Percentiles rank a stretch among this genome's conserved stretches.
phyloP scores from a whole-genome alignment of 2,113 vertebrate species.

The Ailuropoda melanoleuca region DNA sequence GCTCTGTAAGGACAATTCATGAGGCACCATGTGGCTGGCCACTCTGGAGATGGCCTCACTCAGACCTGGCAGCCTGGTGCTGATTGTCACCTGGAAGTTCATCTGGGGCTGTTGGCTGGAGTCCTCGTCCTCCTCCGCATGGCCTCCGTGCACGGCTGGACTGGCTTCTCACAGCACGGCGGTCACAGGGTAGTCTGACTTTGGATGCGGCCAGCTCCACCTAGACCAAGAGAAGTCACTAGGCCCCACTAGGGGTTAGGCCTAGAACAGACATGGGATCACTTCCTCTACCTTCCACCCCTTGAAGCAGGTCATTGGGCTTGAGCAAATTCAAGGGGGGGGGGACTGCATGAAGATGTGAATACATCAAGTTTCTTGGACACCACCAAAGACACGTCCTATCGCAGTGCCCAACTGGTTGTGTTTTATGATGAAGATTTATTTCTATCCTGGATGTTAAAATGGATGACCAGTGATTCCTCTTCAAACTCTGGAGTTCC shows the following conservation, averaged over 20 bases:
- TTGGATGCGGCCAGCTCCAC: not conserved
- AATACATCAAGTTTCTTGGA: not conserved
- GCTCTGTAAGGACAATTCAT: fast-evolving
- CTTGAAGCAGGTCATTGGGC: not conserved
- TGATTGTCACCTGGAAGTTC: not conserved
- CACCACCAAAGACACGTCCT: too few relatives aligned
- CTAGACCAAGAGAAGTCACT: not conserved
- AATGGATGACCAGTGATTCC: not conserved
- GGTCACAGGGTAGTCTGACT: not conserved
- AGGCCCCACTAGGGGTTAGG: too few relatives aligned
- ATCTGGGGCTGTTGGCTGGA: not conserved
- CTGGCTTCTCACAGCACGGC: not conserved
- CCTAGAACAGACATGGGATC: fast-evolving
- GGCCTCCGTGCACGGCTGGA: not conserved
- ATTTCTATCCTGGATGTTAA: too few relatives aligned
- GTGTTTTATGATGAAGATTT: not conserved
- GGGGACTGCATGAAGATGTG: fast-evolving
- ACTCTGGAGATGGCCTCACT: not conserved
- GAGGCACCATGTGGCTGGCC: fast-evolving
- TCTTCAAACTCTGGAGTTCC: not conserved
- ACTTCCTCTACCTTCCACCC: not conserved
- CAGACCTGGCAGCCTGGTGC: not conserved
- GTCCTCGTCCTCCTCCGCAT: not conserved
- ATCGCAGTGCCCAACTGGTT: not conserved
- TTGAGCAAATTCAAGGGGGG: not conserved